phyloP scores from a whole-genome alignment of 1,140 invertebrate genomes.

The Dufourea novaeangliae region DNA sequence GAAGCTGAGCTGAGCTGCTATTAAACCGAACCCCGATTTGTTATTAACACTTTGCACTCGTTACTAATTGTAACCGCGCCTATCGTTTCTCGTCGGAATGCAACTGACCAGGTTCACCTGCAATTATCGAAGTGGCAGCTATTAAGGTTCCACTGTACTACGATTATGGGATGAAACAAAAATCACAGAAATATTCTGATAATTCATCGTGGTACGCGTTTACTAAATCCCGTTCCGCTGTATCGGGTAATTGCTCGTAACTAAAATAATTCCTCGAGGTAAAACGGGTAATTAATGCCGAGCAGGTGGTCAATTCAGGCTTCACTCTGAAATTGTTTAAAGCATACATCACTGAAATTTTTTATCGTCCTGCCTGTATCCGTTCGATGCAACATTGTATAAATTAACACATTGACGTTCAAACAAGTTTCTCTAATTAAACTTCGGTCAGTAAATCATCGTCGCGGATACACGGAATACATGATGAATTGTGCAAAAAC shows the following conservation, averaged over 20 bases:
- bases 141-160: background rate
- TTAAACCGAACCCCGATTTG: too few species aligned
- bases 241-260: background rate
- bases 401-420: background rate
- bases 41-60: too few species aligned
- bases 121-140: too few species aligned
- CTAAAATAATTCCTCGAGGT: background rate
- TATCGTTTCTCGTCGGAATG: too few species aligned
- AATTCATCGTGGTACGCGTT: background rate
- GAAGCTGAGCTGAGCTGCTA: too few species aligned
- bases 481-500: constrained; percentile 29
- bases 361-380: too few species aligned
- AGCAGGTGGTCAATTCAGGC: background rate
- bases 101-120: too few species aligned
- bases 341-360: background rate
- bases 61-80: too few species aligned
- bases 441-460: background rate
- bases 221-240: background rate
- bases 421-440: constrained; percentile 6
- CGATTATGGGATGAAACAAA: background rate
- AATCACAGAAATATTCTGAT: background rate
- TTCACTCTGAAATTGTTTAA: background rate
- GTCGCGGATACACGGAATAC: background rate
- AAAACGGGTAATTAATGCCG: background rate
- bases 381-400: background rate